A percentile compares a stretch with the other conserved stretches of the same genome.
These are phyloP conservation scores for Adelognathus sp. DNA, from an alignment of 2,888 invertebrate genomes.

Conservation along the genomic window DNA sequence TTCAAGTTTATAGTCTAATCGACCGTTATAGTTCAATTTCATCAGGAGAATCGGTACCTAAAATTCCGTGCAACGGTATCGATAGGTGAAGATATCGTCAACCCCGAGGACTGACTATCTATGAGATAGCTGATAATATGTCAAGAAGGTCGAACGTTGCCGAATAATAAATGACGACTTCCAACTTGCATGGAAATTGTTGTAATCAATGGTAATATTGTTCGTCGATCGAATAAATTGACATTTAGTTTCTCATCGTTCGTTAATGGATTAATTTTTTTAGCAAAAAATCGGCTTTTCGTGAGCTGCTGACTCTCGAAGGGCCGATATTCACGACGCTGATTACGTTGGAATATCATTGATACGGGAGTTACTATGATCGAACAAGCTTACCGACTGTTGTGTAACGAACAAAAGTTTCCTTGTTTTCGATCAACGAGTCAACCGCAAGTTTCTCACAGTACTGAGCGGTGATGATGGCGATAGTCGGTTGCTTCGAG, in stretches of 20 bases:
- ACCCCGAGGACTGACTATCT: too few relatives aligned
- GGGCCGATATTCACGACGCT: not conserved
- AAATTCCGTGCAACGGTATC: too few relatives aligned
- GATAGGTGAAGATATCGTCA: too few relatives aligned
- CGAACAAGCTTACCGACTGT: slow-evolving; percentile 91
- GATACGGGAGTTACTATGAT: not conserved
- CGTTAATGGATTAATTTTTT: not conserved
- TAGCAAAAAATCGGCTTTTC: not conserved
- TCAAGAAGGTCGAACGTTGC: too few relatives aligned
- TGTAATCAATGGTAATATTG: too few relatives aligned
- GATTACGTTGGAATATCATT: not conserved
- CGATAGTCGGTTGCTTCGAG: slow-evolving; percentile 96
- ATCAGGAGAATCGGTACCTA: too few relatives aligned
- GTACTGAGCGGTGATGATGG: slow-evolving; percentile 98
- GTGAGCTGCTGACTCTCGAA: not conserved
- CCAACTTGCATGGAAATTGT: too few relatives aligned
- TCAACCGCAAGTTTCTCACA: slow-evolving; percentile 99
- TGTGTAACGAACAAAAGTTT: slow-evolving; percentile 97
- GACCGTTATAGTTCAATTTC: too few relatives aligned
- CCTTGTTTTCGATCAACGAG: slow-evolving; percentile 98
- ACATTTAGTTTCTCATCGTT: not conserved
- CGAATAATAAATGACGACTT: too few relatives aligned
- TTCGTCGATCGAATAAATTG: not conserved
- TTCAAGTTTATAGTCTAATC: too few relatives aligned
- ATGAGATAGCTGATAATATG: too few relatives aligned